Base-by-base conservation (phyloP, 1,140 invertebrate genomes). In the Brachystomella parvula region DNA sequence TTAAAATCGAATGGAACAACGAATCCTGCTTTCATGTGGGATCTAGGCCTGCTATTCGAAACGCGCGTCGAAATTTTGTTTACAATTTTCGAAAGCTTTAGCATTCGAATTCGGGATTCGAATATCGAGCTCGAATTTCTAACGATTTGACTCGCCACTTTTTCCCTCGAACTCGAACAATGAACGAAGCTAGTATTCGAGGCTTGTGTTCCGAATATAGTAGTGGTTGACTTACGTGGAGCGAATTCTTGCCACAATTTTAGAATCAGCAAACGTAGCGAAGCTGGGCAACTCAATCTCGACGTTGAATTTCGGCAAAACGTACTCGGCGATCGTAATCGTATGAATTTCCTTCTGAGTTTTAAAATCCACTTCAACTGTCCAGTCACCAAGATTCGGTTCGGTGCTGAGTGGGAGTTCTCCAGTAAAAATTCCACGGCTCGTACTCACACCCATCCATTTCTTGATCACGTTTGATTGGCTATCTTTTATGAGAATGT, bases 331-430 rank as follows among this genome's bases (percentile, higher is more conserved):
- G 17, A 96, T 88, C 75, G 87, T 82, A 66, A 96, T 87, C 2
- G 77, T 79, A 74, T 88, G 47, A 15, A 24, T 49, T 64, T 73
- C 72, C 35, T 65, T 69, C 30, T 73, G 69, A 29, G 58, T 71
- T 49, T 83, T 83, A 72, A 86, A 89, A 0, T 78, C 84, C 77
- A 87, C 86, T 49, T 83, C 83, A 61, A 97, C 89, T 47, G 83
- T 87, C 94, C 94, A 98, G 72, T 87, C 84, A n/a, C 94, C 94
- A 6, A 96, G 80, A n/a, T 92, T 87, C 0, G 93, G 92, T 65
- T 88, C 86, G 24, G 87, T 81, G 3, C 90, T 90, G 1, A 98
- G 77, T 70, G 87, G 83, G 0, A 96, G 76, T 73, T 96, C 88
- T 0, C 83, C 84, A 1, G 85, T 83, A 73, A 89, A 90, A 1